Conservation (phyloP, 2,797 vertebrate genomes). For the Etheostoma nigrum region DNA sequence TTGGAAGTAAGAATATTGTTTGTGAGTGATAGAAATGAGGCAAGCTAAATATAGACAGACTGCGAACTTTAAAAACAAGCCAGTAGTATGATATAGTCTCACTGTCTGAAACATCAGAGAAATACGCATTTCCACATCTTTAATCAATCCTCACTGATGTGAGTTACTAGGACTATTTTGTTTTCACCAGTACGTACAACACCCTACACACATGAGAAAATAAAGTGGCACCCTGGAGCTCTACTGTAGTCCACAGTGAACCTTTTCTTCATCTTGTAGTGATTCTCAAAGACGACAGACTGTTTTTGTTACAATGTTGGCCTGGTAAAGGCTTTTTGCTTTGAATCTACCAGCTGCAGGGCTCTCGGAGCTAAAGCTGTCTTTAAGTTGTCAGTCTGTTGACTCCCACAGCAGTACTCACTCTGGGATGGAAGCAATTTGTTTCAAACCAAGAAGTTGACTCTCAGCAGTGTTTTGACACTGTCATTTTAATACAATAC, state of each 20-base stretch:
- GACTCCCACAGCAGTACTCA: conserved; percentile 50
- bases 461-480: conserved; percentile 4
- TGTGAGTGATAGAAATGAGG: not conserved
- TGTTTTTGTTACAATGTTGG: conserved; percentile 39
- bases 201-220: not conserved
- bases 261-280: conserved; percentile 31
- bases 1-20: not conserved
- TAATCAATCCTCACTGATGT: conserved; percentile 1
- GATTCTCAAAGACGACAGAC: conserved; percentile 37
- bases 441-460: conserved; percentile 31
- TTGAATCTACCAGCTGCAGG: conserved; percentile 38
- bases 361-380: conserved; percentile 45
- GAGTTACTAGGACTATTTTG: not conserved
- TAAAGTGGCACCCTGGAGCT: conserved; percentile 12
- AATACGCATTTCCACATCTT: conserved; percentile 16
- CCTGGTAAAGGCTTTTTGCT: conserved; percentile 37
- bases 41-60: not conserved
- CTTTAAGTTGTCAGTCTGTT: conserved; percentile 55
- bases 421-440: conserved; percentile 55
- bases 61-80: conserved; percentile 11
- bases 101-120: conserved; percentile 12
- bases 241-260: conserved; percentile 6
- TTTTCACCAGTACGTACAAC: not conserved
- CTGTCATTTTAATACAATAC: too few relatives aligned
- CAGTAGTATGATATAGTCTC: not conserved